Percentiles rank a stretch among this genome's conserved stretches.
Evolutionary conservation across 2,797 vertebrate species (phyloP).

Genomic region (Amniataba percoides): DNA sequence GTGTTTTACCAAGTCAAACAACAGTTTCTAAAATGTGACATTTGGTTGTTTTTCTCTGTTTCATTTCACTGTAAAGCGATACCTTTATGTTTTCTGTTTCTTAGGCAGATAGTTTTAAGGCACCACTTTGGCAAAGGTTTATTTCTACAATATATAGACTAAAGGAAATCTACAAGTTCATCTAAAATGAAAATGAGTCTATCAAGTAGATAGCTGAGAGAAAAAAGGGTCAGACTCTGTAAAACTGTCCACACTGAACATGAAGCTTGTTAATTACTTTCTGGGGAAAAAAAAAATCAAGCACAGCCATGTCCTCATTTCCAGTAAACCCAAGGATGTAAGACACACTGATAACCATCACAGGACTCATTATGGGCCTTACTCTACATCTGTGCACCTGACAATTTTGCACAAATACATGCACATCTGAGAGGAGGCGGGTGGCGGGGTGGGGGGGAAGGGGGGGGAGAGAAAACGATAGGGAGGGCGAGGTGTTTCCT

Average conservation of each 20-base stretch:
- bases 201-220: not conserved
- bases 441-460: conserved; percentile 32
- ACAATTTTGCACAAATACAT: conserved; percentile 66
- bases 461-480: conserved; percentile 65
- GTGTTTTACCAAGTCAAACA: conserved; percentile 3
- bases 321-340: conserved; percentile 72
- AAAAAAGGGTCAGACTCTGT: not conserved
- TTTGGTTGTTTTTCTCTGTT: not conserved
- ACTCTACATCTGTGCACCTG: conserved; percentile 64
- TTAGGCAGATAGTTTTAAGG: not conserved
- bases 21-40: not conserved
- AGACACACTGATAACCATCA: conserved; percentile 66
- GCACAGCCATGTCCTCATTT: conserved; percentile 62
- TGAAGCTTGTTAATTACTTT: conserved; percentile 31
- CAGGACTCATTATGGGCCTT: conserved; percentile 63
- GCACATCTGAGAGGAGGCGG: conserved; percentile 59
- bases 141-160: not conserved
- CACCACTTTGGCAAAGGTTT: not conserved
- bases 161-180: not conserved
- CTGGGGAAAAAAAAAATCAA: conserved; percentile 7
- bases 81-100: not conserved
- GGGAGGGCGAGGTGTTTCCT: conserved; percentile 88
- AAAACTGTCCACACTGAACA: conserved; percentile 8
- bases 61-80: not conserved
- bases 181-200: not conserved